These are phyloP conservation scores for Anseranas semipalmata DNA, from an alignment of 2,113 vertebrate species.

Conservation along the genomic window DNA sequence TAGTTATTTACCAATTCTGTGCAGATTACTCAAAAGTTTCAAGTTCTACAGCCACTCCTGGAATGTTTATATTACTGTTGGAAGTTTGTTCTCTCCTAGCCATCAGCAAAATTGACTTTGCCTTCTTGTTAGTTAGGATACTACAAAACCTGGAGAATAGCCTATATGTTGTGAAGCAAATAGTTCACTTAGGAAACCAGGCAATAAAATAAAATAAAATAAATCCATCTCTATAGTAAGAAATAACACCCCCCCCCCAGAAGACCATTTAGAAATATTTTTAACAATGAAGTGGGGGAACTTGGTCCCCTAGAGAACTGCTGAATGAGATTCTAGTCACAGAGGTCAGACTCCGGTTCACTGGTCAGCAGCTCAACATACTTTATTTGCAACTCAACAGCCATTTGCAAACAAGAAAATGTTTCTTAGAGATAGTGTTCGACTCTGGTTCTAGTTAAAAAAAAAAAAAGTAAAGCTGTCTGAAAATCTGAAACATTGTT, in stretches of 20 bases:
- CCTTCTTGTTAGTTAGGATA: neutral
- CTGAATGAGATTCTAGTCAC: neutral
- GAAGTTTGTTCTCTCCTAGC: neutral
- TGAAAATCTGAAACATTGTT: neutral
- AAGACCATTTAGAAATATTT: neutral
- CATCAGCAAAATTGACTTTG: neutral
- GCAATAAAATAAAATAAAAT: neutral
- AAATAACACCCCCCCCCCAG: neutral
- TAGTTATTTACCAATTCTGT: neutral
- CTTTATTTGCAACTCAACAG: neutral
- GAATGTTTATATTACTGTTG: neutral
- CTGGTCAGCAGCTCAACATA: accelerated
- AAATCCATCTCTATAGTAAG: neutral
- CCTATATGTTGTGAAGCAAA: neutral
- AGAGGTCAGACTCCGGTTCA: neutral
- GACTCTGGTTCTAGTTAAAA: neutral
- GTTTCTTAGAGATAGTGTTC: neutral
- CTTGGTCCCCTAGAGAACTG: neutral
- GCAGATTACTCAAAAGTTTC: neutral
- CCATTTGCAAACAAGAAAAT: neutral
- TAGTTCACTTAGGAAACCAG: neutral
- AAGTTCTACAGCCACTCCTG: neutral
- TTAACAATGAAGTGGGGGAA: neutral
- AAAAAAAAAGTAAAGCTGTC: neutral
- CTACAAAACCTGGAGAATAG: neutral